Base-by-base conservation (phyloP, 2,888 invertebrate species). In the Mechanitis messenoides region DNA sequence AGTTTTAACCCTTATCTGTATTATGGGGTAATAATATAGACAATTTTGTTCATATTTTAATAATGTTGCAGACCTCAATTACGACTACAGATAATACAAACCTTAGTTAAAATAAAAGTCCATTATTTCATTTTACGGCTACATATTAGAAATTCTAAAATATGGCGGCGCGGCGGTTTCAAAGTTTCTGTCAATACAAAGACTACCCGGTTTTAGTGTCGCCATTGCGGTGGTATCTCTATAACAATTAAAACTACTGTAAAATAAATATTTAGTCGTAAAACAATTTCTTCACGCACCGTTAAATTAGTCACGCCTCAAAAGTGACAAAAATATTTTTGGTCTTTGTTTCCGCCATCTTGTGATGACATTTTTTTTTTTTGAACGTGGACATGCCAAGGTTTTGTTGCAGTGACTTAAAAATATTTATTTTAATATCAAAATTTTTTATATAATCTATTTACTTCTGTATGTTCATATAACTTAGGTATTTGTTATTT, bases 231-330 rank as follows among this genome's bases (percentile, higher is more conserved):
- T 84, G 79, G 76, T 77, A 70, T 77, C 71, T 63, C 74, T 80
- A 80, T 76, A 83, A 78, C 75, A 79, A 85, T 79, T 78, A 79
- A 76, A 75, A 85, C 86, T 86, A 85, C 86, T 74, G 86, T 83
- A 83, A 79, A 78, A 75, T 79, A 78, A 77, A 78, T 65, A 69
- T 69, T 72, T 72, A 72, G 74, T 65, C 74, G 73, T 80, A 79
- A 76, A 76, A 70, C 74, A 72, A 78, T 80, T 78, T 79, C 75
- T 74, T 70, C 72, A 65, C 67, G 65, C 70, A 69, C 72, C 68
- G 68, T 70, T 73, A 71, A 73, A 69, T 69, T 65, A 63, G 68
- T 69, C 56, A 71, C 68, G 67, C 66, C 68, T 65, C 54, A 47
- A 66, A 69, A 64, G 72, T 72, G 74, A 78, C 77, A 79, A 81